Evolutionary conservation across 2,888 invertebrate species (phyloP), one percentile per base, ranked within the genome.

Genomic region (Morpho achilles): DNA sequence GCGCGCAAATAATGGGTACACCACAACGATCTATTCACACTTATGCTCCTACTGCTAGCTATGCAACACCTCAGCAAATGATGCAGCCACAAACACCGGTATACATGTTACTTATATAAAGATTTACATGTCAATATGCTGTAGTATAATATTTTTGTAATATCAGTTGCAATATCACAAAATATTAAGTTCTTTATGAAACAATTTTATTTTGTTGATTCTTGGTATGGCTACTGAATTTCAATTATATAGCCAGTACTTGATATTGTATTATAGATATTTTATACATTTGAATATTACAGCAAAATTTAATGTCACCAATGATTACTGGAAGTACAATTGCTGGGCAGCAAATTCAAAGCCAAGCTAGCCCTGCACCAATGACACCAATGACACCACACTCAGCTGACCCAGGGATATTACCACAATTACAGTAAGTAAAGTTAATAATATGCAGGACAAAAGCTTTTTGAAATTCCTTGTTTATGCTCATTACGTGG

Each of bases 41-140:
- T 41, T 96, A 96, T 81, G 94, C 95, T 8, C 94, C 95, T 2
- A 94, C 95, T 6, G 94, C 95, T 5, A 93, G 94, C 56, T 96
- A 94, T 81, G 92, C 94, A 2, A 94, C 96, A 0, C 96, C 96
- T 2, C 96, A 96, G 73, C 95, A 95, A 72, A 92, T 97, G 83
- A 95, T 97, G 95, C 96, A 96, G 81, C 96, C 97, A 1, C 96
- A 97, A 82, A 97, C 97, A 59, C 97, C 97, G 65, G 96, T 96
- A 92, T 86, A 83, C 5, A 32, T 32, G 32, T 32, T 32, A 5
- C 32, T 32, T 32, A 32, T 32, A 0, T 32, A 32, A 5, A 32
- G 5, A 32, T 32, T 32, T 32, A 32, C 32, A 32, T 32, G 32
- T 32, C 32, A 32, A 32, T 32, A 32, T 32, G 32, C 32, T 16